Base-by-base conservation (phyloP, 2,888 invertebrate genomes). In the Deilephila porcellus region DNA sequence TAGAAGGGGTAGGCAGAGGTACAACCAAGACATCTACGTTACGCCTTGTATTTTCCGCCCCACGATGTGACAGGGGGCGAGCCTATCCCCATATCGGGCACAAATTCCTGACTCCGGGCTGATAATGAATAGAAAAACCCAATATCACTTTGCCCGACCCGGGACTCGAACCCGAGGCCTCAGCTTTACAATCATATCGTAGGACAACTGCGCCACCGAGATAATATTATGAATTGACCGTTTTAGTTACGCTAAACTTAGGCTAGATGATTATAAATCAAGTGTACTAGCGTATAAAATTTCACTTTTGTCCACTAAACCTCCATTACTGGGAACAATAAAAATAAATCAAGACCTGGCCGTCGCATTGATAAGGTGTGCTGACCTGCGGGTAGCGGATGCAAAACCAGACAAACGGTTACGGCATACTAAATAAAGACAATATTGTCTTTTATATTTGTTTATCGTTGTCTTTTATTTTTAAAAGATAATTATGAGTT, bases 231-330 rank as follows among this genome's bases (percentile, higher is more conserved):
- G 25, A 25, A 25, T 25, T 25, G 25, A 25, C 25, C 0, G 1
- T 25, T 25, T 14, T 8, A 20, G 45, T 52, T 45, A 45, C 7
- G 11, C 11, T 67, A n/a, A 67, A 20, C 4, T 5, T 45, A 52
- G 25, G 3, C 25, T 52, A 67, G 25, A 11, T 45, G n/a, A 52
- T 5, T 67, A 67, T 67, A 67, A 67, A 67, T 67, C 67, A 67
- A 45, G 5, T 25, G 20, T 25, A 67, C n/a, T n/a, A 5, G 67
- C 25, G 52, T 67, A 67, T 67, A 52, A 67, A 52, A 67, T 67
- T 67, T 67, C 67, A 67, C 52, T 29, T 67, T 67, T 17, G 52
- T 52, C 67, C 45, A 67, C 67, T 52, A 67, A 67, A 67, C 67
- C 45, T 45, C 67, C 52, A 67, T 52, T 67, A 67, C 17, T 45